Percentiles rank a stretch among this genome's conserved stretches.
These are phyloP conservation scores for Drosophila ezoana DNA, from an alignment of 2,888 invertebrate genomes.

Conservation along the genomic window DNA sequence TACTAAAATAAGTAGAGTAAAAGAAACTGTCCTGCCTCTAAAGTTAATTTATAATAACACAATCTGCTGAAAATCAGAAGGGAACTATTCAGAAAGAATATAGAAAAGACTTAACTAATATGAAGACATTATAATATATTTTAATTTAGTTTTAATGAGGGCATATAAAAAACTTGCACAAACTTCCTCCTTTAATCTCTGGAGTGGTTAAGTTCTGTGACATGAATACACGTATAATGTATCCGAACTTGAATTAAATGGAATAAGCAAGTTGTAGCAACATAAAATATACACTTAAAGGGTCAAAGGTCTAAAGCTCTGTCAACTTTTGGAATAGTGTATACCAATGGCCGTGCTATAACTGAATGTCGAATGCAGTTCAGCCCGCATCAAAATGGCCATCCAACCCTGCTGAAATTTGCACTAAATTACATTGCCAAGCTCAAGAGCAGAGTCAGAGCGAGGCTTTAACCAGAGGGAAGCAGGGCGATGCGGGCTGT, in stretches of 20 bases:
- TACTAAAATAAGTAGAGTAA: not conserved
- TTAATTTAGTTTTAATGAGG: no score
- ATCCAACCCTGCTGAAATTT: conserved; percentile 33
- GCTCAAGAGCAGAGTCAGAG: conserved; percentile 8
- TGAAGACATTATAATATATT: no score
- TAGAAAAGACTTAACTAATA: not conserved
- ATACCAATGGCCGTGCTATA: not conserved
- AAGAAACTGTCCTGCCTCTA: no score
- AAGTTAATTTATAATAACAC: no score
- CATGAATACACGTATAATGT: no score
- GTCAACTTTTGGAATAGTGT: not conserved
- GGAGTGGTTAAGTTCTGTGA: no score
- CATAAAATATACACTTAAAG: not conserved
- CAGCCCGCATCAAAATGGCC: conserved; percentile 28
- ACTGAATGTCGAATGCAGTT: conserved; percentile 5
- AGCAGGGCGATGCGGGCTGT: not conserved
- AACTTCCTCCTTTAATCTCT: no score
- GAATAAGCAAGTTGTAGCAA: not conserved
- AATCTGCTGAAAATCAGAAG: not conserved
- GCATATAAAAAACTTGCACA: no score
- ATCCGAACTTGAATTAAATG: no score
- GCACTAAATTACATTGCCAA: conserved; percentile 46
- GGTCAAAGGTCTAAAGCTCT: not conserved
- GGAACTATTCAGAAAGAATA: not conserved
- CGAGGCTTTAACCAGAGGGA: conserved; percentile 11